These are phyloP conservation scores for Riparia riparia DNA, from an alignment of 2,113 vertebrate genomes.

Conservation along the genomic window DNA sequence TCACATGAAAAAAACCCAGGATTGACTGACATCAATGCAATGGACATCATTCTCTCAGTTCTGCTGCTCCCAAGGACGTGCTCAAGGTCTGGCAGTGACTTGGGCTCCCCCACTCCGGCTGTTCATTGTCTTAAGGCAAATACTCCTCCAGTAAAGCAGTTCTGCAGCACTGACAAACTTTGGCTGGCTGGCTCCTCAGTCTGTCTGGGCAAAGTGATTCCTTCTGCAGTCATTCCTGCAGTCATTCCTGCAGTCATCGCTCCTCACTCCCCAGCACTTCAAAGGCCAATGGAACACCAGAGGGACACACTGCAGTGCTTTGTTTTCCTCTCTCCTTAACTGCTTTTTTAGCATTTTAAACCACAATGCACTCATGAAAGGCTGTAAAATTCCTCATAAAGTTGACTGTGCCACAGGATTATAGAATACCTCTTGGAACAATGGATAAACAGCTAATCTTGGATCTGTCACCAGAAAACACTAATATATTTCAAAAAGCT, in stretches of 20 bases:
- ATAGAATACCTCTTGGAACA: constrained; percentile 40
- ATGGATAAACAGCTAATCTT: constrained; percentile 58
- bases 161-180: background rate
- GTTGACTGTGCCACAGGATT: constrained; percentile 50
- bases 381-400: constrained; percentile 68
- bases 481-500: constrained; percentile 68
- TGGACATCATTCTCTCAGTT: background rate
- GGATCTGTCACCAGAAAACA: constrained; percentile 45
- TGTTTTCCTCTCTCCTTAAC: constrained; percentile 25
- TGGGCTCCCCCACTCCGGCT: background rate
- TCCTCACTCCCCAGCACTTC: background rate
- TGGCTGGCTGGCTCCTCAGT: background rate
- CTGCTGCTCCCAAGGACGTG: background rate
- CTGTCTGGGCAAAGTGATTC: background rate
- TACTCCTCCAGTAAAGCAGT: background rate
- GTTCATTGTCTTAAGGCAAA: background rate
- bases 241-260: background rate
- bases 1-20: background rate
- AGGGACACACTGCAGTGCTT: constrained; percentile 9
- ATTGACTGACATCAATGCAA: background rate
- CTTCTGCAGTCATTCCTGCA: background rate
- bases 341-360: constrained; percentile 49
- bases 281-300: background rate
- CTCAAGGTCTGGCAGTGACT: background rate
- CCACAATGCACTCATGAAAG: constrained; percentile 12